Evolutionary conservation across 53 echinoderm and acorn worm genomes (phyloP).

Genomic region (Holothuria leucospilota): DNA sequence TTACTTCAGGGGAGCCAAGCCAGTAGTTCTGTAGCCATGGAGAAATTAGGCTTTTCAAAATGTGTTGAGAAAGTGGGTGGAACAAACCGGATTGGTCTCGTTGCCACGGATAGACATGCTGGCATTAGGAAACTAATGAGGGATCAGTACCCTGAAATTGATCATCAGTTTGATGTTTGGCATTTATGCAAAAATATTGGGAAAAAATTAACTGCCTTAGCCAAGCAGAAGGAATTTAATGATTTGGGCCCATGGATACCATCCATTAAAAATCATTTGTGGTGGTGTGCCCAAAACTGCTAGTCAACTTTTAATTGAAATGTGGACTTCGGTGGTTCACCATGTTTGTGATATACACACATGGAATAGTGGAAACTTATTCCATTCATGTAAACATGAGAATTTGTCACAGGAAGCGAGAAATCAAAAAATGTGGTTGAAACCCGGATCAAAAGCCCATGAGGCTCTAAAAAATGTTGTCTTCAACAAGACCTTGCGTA

Average conservation of each 20-base stretch:
- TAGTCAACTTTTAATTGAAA: conserved; percentile 24
- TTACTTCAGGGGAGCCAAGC: conserved; percentile 43
- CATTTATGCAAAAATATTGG: conserved; percentile 40
- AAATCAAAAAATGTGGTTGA: conserved; percentile 55
- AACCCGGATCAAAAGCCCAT: conserved; percentile 34
- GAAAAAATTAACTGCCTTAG: conserved; percentile 42
- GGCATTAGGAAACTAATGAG: conserved; percentile 35
- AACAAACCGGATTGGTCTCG: not conserved
- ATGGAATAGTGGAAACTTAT: conserved; percentile 38
- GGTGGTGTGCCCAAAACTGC: conserved; percentile 52
- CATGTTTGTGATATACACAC: conserved; percentile 50
- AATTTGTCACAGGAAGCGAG: not conserved
- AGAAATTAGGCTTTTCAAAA: conserved; percentile 43
- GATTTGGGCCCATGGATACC: conserved; percentile 29
- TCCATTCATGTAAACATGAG: conserved; percentile 45
- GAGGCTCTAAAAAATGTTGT: conserved; percentile 31
- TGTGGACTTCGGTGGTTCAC: conserved; percentile 58
- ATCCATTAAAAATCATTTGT: conserved; percentile 40
- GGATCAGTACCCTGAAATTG: conserved; percentile 27
- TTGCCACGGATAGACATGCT: conserved; percentile 53
- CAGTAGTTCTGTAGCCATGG: conserved; percentile 49
- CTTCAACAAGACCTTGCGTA: no score
- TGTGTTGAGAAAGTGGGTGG: conserved; percentile 13
- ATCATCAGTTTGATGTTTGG: conserved; percentile 61
- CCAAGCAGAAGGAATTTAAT: conserved; percentile 35